These are phyloP conservation scores for Oreochromis spilurus DNA, from an alignment of 2,113 vertebrate genomes.

Conservation along the genomic window DNA sequence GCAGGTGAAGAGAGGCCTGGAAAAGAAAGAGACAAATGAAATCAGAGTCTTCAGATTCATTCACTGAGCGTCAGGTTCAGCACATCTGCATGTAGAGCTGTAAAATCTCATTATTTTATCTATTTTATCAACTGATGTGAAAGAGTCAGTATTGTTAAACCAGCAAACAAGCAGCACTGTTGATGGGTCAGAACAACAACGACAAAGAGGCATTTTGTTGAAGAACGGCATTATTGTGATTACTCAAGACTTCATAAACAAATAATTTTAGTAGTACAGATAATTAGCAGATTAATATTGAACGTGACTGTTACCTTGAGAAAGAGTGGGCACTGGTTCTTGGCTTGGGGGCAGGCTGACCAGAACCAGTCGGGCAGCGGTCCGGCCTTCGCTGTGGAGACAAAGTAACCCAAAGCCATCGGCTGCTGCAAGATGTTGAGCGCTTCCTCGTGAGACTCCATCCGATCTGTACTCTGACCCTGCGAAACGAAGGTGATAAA, in stretches of 20 bases:
- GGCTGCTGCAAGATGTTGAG: conserved; percentile 98
- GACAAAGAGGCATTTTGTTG: neutral
- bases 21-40: neutral
- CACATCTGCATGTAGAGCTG: neutral
- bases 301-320: conserved; percentile 64
- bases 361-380: conserved; percentile 99
- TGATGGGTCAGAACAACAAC: neutral
- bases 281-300: too few relatives aligned
- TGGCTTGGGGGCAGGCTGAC: conserved; percentile 97
- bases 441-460: conserved; percentile 97
- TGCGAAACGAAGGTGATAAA: conserved; percentile 28
- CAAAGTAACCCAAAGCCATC: conserved; percentile 95
- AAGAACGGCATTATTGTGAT: neutral
- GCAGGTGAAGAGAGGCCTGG: conserved; percentile 95
- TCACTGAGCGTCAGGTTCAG: neutral
- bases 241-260: neutral
- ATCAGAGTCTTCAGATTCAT: neutral
- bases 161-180: neutral
- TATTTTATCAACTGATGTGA: neutral
- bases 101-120: neutral
- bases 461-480: conserved; percentile 92
- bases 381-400: conserved; percentile 98
- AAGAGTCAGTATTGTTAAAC: neutral
- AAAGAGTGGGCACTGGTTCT: conserved; percentile 95
- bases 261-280: neutral